Percentiles rank a stretch among this genome's conserved stretches.
phyloP scores from a whole-genome alignment of 2,113 vertebrate species.

The Willisornis vidua region DNA sequence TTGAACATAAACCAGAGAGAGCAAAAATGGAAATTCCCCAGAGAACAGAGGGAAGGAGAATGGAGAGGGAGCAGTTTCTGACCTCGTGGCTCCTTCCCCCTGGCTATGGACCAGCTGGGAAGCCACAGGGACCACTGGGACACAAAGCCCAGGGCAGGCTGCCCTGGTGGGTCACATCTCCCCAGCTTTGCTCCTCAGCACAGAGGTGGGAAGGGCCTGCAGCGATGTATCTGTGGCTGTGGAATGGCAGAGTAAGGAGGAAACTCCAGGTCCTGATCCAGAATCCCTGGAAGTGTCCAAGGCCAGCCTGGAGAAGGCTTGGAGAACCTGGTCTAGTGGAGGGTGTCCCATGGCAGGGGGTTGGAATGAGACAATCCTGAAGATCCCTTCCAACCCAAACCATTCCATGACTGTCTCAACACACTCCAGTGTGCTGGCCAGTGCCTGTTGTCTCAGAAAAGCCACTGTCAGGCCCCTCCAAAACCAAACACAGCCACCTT shows the following conservation, averaged over 20 bases:
- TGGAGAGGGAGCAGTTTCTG: background rate
- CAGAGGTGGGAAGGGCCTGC: background rate
- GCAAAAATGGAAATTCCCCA: conserved; percentile 10
- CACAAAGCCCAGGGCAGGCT: background rate
- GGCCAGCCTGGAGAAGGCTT: background rate
- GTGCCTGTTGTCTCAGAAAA: background rate
- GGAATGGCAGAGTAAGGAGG: background rate
- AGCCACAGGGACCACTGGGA: background rate
- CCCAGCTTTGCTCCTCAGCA: background rate
- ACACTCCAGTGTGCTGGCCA: background rate
- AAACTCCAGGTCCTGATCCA: background rate
- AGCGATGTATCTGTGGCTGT: background rate
- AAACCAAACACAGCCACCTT: background rate
- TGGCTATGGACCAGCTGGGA: background rate
- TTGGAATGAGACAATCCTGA: background rate
- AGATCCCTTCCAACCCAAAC: no score
- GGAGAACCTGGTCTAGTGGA: background rate
- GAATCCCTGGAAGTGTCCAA: background rate
- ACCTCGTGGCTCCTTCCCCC: background rate
- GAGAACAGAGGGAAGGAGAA: background rate
- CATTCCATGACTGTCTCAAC: background rate
- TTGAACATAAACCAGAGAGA: background rate
- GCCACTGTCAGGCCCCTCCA: background rate
- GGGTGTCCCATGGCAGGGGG: background rate
- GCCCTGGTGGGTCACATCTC: background rate